Percentiles rank a stretch among this genome's conserved stretches.
Evolutionary conservation across 2,888 invertebrate species (phyloP).

Genomic region (Plebejus anna): DNA sequence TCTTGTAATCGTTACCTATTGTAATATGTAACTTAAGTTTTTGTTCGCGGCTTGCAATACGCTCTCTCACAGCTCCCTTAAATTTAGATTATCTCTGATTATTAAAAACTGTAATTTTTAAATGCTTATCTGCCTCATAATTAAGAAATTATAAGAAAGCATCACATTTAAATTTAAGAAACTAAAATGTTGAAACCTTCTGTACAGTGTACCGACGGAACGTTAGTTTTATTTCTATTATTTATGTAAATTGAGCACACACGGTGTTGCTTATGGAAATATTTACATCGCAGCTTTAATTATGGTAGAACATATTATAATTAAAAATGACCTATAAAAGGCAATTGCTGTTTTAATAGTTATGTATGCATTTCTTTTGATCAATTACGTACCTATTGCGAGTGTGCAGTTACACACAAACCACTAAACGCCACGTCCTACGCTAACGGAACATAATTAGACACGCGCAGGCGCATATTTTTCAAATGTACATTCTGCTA

Average conservation of each 20-base stretch:
- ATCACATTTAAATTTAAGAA: neutral
- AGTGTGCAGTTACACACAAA: neutral
- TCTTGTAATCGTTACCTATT: constrained; percentile 2
- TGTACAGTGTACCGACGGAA: neutral
- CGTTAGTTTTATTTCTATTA: constrained; percentile 1
- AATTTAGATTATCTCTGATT: neutral
- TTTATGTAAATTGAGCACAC: constrained; percentile 6
- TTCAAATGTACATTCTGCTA: constrained; percentile 39
- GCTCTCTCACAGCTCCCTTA: neutral
- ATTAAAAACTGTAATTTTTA: neutral
- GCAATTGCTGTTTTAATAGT: neutral
- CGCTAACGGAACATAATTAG: constrained; percentile 41
- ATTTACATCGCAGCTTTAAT: neutral
- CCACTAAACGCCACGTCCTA: constrained; percentile 26
- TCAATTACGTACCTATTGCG: neutral
- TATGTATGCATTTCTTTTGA: constrained; percentile 4
- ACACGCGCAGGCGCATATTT: constrained; percentile 40
- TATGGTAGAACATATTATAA: neutral
- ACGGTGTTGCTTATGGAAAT: neutral
- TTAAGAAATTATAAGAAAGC: neutral
- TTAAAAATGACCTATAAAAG: constrained; percentile 6
- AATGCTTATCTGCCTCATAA: neutral
- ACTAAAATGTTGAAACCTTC: neutral
- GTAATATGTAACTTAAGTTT: neutral
- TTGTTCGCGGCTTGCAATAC: neutral